Conservation (phyloP, 2,113 vertebrate genomes). For the Prochilodus magdalenae region DNA sequence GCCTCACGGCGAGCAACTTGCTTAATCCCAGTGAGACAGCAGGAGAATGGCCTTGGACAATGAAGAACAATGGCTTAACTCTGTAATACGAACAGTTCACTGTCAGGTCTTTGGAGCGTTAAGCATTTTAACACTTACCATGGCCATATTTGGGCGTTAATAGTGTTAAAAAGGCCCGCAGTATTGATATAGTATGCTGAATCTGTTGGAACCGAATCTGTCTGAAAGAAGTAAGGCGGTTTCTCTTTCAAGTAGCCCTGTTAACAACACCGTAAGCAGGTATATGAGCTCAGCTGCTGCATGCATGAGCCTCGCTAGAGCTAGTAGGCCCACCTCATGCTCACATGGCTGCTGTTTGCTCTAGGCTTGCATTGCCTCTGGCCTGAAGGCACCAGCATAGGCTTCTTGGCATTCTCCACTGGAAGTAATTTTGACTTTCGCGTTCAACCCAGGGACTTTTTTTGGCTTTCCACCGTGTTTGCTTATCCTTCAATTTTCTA, state of each 20-base stretch:
- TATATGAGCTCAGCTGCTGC: neutral
- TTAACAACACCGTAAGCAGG: neutral
- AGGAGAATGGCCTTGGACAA: no score
- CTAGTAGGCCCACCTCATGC: neutral
- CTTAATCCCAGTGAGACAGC: no score
- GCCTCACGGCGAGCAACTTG: no score
- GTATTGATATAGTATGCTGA: no score
- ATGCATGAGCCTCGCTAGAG: neutral
- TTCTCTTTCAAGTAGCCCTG: neutral
- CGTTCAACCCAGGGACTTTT: neutral
- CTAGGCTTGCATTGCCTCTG: constrained; percentile 6
- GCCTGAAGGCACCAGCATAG: neutral
- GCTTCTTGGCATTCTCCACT: neutral
- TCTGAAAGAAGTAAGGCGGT: neutral
- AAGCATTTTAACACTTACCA: no score
- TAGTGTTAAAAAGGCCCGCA: no score
- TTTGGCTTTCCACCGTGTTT: constrained; percentile 3
- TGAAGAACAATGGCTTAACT: no score
- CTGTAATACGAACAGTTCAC: neutral
- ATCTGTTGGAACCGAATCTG: neutral
- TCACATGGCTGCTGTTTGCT: neutral
- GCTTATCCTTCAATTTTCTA: neutral
- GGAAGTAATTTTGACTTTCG: neutral
- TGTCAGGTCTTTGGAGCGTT: neutral
- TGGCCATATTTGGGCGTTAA: no score